phyloP scores from a whole-genome alignment of 1,140 invertebrate species.

The Heliconius congener region DNA sequence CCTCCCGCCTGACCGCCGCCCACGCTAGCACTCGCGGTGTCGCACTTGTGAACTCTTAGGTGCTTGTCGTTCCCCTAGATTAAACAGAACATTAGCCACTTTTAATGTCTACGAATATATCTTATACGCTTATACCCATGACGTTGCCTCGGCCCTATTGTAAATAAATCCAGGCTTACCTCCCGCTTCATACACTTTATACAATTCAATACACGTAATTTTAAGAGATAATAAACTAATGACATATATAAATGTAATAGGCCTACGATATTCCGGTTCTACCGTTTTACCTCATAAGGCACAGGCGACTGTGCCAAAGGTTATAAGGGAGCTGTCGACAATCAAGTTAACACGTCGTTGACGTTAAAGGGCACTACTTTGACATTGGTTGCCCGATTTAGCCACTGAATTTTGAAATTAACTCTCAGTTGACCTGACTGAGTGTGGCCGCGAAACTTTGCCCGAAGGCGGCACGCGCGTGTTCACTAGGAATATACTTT shows the following conservation, averaged over 20 bases:
- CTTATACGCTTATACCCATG: constrained; percentile 54
- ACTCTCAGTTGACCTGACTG: not conserved
- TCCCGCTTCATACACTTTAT: constrained; percentile 67
- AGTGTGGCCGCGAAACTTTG: not conserved
- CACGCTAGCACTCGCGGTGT: constrained; percentile 23
- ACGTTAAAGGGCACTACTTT: not conserved
- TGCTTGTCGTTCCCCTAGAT: constrained; percentile 53
- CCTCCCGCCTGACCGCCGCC: constrained; percentile 54
- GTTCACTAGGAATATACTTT: constrained; percentile 1
- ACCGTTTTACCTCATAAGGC: constrained; percentile 10
- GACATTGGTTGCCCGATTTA: not conserved
- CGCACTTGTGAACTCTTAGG: constrained; percentile 44
- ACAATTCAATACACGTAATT: constrained; percentile 63
- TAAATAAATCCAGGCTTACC: constrained; percentile 64
- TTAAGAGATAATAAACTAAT: constrained; percentile 38
- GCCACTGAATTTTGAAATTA: not conserved
- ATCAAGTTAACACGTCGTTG: not conserved
- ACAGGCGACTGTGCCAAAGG: not conserved
- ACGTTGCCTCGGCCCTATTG: constrained; percentile 46
- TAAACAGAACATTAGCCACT: constrained; percentile 43
- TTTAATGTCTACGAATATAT: constrained; percentile 43
- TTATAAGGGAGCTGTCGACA: not conserved
- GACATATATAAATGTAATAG: constrained; percentile 49
- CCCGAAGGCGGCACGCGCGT: not conserved
- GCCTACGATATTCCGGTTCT: constrained; percentile 41